These are phyloP conservation scores for Coranthus polyacanthus DNA, from an alignment of 2,797 vertebrate species.

Conservation along the genomic window DNA sequence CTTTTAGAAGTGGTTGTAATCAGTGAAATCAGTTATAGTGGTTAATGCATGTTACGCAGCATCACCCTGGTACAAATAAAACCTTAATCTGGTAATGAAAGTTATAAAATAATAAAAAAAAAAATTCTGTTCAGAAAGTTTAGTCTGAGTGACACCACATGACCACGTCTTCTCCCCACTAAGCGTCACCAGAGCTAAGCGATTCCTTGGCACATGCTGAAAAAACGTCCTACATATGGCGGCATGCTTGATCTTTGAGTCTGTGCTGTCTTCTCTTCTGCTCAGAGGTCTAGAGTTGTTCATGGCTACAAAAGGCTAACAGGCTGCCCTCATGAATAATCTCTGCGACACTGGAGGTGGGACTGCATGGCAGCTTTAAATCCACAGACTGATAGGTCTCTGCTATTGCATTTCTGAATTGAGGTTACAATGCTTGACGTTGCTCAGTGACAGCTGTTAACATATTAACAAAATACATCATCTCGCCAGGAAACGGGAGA, in stretches of 20 bases:
- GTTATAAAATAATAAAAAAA: constrained; percentile 37
- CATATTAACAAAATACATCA: background rate
- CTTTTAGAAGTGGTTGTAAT: constrained; percentile 56
- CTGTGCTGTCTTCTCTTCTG: constrained; percentile 24
- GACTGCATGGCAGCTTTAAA: constrained; percentile 21
- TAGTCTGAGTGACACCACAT: constrained; percentile 57
- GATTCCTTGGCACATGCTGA: constrained; percentile 66
- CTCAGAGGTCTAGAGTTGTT: constrained; percentile 58
- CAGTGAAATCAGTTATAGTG: constrained; percentile 74
- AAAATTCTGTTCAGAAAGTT: constrained; percentile 41
- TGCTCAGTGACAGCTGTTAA: constrained; percentile 32
- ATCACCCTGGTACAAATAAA: constrained; percentile 46
- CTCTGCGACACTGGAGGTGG: constrained; percentile 39
- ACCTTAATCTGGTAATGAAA: constrained; percentile 29
- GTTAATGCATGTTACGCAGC: constrained; percentile 64
- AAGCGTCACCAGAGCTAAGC: constrained; percentile 33
- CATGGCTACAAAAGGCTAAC: constrained; percentile 53
- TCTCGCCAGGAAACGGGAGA: constrained; percentile 13
- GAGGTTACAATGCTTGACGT: constrained; percentile 50
- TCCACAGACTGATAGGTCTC: constrained; percentile 66
- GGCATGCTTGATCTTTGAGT: constrained; percentile 33
- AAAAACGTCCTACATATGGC: constrained; percentile 42
- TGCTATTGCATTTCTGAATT: constrained; percentile 63
- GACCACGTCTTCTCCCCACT: constrained; percentile 14
- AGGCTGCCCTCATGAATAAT: constrained; percentile 41